Base-by-base conservation (phyloP, 2,797 vertebrate genomes). In the Ficedula albicollis region DNA sequence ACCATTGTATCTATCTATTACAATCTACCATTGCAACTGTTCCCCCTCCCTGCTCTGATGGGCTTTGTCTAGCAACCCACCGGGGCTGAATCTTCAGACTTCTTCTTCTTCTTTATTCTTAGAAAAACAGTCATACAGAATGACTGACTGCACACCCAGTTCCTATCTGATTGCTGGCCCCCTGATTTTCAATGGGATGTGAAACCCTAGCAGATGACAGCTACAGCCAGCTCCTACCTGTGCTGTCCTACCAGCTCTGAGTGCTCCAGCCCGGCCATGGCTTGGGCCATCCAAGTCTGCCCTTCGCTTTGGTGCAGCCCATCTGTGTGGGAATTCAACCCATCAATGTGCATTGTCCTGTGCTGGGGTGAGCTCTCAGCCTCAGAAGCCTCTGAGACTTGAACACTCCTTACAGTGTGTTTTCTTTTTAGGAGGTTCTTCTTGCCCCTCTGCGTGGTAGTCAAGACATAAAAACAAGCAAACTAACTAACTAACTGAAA, bases 361-460 rank as follows among this genome's bases (percentile, higher is more conserved):
- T 60, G 36, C 58, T 34, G 18, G 4, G 15, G 44, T 7, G 15
- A 60, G 4, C 43, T 21, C 26, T 19, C 4, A 10, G n/a, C 32
- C 74, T 39, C 60, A 48, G 48, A 32, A 59, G 15, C 16, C 44
- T 32, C 60, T 2, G 2, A 72, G 44, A 13, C 20, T 49, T 41
- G 22, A 59, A 36, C 8, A 10, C 2, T 9, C 30, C 11, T 34
- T 14, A 43, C 0, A 0, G 10, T 7, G 2, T 5, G 13, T 36
- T 77, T 46, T 55, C 17, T 67, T 39, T 68, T 44, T 23, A 9
- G 15, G n/a, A 67, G 9, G 15, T 18, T 70, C 41, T 62, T 78
- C 52, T 60, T 44, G 13, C 15, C 7, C 0, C 39, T 41, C 54
- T 25, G 9, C 1, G 6, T 68, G 36, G 60, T 54, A 78, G 23